A percentile compares a stretch with the other conserved stretches of the same genome.
These are phyloP conservation scores for Osmerus mordax DNA, from an alignment of 2,113 vertebrate genomes.

Conservation along the genomic window DNA sequence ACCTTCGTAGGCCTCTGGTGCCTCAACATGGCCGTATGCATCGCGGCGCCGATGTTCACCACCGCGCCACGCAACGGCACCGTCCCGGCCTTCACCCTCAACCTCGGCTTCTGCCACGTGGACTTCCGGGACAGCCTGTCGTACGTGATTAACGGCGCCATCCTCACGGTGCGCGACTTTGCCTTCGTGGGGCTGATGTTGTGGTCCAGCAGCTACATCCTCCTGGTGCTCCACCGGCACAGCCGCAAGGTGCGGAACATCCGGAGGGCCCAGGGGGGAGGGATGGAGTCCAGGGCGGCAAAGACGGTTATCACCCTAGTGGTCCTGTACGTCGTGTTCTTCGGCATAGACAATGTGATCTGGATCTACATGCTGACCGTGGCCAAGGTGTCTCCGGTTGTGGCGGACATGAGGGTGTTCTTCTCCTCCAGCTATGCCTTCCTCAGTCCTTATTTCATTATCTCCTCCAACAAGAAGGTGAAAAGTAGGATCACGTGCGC, in stretches of 20 bases:
- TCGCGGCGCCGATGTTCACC: slow-evolving; percentile 69
- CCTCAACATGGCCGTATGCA: slow-evolving; percentile 73
- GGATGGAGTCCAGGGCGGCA: slow-evolving; percentile 69
- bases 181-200: slow-evolving; percentile 72
- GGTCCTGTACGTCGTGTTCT: slow-evolving; percentile 72
- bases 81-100: slow-evolving; percentile 69
- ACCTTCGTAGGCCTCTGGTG: slow-evolving; percentile 68
- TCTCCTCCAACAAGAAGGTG: slow-evolving; percentile 75
- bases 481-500: slow-evolving; percentile 67
- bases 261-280: slow-evolving; percentile 50
- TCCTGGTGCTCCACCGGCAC: slow-evolving; percentile 70
- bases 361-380: slow-evolving; percentile 80
- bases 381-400: slow-evolving; percentile 66
- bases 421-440: slow-evolving; percentile 76
- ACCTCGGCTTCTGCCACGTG: slow-evolving; percentile 75
- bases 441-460: slow-evolving; percentile 74
- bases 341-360: slow-evolving; percentile 76
- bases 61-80: slow-evolving; percentile 71
- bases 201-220: slow-evolving; percentile 70
- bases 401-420: slow-evolving; percentile 77
- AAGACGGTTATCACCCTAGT: slow-evolving; percentile 73
- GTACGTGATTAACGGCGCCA: slow-evolving; percentile 72
- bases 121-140: slow-evolving; percentile 72
- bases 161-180: slow-evolving; percentile 68
- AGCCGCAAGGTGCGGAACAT: slow-evolving; percentile 55